Conservation (phyloP, 2,797 vertebrate genomes). For the Crenichthys baileyi region DNA sequence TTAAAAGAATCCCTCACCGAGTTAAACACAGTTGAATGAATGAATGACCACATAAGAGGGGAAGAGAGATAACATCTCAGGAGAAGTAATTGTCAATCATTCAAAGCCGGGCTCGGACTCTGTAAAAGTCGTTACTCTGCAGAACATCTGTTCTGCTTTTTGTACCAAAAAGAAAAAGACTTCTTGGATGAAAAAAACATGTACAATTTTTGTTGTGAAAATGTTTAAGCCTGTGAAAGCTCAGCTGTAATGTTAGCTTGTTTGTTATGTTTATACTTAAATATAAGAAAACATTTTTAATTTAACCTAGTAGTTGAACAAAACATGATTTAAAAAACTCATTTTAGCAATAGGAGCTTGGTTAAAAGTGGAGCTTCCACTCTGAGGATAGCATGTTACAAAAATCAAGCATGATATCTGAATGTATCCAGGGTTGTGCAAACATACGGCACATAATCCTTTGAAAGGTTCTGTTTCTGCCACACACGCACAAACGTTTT, state of each 20-base stretch:
- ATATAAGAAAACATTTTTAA: neutral
- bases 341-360: neutral
- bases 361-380: no score
- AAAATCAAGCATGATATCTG: no score
- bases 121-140: slow-evolving; percentile 52
- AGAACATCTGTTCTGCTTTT: slow-evolving; percentile 45
- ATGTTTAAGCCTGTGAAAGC: neutral
- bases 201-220: neutral
- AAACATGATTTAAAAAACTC: neutral
- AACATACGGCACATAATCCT: no score
- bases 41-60: slow-evolving; percentile 6
- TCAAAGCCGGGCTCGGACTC: slow-evolving; percentile 16
- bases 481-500: neutral
- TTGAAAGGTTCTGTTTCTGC: neutral
- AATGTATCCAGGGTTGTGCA: no score
- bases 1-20: slow-evolving; percentile 1
- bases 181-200: neutral
- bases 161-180: slow-evolving; percentile 8
- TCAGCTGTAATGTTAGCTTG: neutral
- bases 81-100: slow-evolving; percentile 30
- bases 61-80: slow-evolving; percentile 39
- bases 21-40: slow-evolving; percentile 8
- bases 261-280: neutral
- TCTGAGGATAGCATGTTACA: no score
- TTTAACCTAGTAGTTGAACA: neutral